Conservation (phyloP, 2,113 vertebrate genomes). For the Aspiorhynchus laticeps region DNA sequence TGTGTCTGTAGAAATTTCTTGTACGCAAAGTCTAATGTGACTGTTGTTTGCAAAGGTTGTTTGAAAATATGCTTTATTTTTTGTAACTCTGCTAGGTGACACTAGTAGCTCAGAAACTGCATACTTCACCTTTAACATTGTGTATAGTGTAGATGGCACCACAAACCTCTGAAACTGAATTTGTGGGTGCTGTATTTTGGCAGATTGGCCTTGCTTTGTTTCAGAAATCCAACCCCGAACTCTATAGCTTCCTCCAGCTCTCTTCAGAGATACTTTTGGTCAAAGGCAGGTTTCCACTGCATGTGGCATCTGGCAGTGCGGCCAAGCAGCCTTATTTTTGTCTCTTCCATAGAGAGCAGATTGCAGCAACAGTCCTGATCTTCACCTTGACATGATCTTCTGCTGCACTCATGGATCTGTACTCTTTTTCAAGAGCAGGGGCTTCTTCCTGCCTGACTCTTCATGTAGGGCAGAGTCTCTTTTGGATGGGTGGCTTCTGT, state of each 20-base stretch:
- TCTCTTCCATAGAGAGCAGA: constrained; percentile 5
- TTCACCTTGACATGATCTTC: constrained; percentile 14
- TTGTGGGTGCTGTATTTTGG: neutral
- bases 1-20: too few species aligned
- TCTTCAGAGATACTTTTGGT: neutral
- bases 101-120: too few species aligned
- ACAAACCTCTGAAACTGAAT: constrained; percentile 8
- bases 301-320: neutral
- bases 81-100: too few species aligned
- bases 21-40: too few species aligned
- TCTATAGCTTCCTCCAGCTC: neutral
- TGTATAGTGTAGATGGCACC: neutral
- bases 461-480: constrained; percentile 22
- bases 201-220: neutral
- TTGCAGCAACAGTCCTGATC: neutral
- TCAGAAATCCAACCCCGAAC: neutral
- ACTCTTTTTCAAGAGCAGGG: constrained; percentile 7
- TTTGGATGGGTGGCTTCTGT: neutral
- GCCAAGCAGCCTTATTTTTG: neutral
- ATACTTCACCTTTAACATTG: too few species aligned
- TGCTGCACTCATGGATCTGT: neutral
- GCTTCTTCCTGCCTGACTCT: neutral
- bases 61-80: too few species aligned
- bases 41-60: too few species aligned
- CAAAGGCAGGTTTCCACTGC: neutral